Percentiles rank a stretch among this genome's conserved stretches.
These are phyloP conservation scores for Drosophila setosimentum DNA, from an alignment of 2,888 invertebrate species.

Conservation along the genomic window DNA sequence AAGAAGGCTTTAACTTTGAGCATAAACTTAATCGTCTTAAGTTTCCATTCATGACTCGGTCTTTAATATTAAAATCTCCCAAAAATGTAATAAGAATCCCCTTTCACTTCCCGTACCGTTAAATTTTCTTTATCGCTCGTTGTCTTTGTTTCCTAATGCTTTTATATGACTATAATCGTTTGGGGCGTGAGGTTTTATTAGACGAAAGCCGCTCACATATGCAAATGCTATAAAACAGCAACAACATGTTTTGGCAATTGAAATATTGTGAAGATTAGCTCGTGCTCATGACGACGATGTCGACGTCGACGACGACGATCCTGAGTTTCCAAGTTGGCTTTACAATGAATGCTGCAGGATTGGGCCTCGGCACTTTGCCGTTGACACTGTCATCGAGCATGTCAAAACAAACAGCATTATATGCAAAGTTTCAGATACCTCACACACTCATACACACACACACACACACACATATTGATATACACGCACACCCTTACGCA, in stretches of 20 bases:
- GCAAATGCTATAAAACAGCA: constrained; percentile 56
- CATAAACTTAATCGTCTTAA: constrained; percentile 2
- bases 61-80: constrained; percentile 2
- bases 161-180: constrained; percentile 47
- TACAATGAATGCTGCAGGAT: constrained; percentile 13
- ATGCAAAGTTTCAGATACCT: constrained; percentile 71
- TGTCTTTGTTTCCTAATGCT: constrained; percentile 47
- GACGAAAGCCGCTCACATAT: constrained; percentile 48
- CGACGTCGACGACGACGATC: constrained; percentile 9
- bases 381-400: constrained; percentile 80
- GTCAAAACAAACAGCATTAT: constrained; percentile 83
- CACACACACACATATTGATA: not conserved
- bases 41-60: not conserved
- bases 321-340: constrained; percentile 42
- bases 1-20: not conserved
- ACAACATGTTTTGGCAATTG: constrained; percentile 71
- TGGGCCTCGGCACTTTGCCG: constrained; percentile 31
- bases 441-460: constrained; percentile 5
- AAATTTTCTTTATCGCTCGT: constrained; percentile 11
- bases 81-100: constrained; percentile 28
- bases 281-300: constrained; percentile 22
- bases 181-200: constrained; percentile 39
- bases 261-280: constrained; percentile 76
- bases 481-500: constrained; percentile 30
- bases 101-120: not conserved